phyloP scores from a whole-genome alignment of 2,797 vertebrate species.

The Phaenicophaeus curvirostris region DNA sequence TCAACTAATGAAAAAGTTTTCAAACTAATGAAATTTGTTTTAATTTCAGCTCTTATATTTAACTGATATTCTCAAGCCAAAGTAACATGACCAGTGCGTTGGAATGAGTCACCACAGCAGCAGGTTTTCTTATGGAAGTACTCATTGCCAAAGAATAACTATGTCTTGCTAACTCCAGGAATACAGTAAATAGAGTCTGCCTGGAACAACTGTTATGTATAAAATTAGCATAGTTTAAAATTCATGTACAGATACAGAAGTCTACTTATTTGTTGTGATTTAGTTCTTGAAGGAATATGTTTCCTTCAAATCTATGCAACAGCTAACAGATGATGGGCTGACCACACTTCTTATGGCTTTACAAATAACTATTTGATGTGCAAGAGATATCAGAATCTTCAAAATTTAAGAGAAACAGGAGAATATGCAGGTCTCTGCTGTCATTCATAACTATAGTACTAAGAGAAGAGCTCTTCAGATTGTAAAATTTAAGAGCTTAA shows the following conservation, averaged over 20 bases:
- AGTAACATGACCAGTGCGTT: neutral
- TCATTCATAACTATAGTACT: neutral
- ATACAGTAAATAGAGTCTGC: slow-evolving; percentile 71
- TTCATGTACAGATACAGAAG: slow-evolving; percentile 51
- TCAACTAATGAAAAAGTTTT: neutral
- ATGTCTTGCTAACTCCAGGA: slow-evolving; percentile 63
- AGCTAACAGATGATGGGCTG: neutral
- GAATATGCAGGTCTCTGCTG: neutral
- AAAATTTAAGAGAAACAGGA: neutral
- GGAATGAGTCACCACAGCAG: slow-evolving; percentile 15
- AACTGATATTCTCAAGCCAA: neutral
- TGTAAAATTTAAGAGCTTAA: neutral
- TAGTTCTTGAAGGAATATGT: neutral
- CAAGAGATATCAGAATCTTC: slow-evolving; percentile 41
- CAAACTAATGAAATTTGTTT: neutral
- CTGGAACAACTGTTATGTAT: slow-evolving; percentile 62
- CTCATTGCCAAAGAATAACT: slow-evolving; percentile 38
- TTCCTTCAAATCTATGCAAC: slow-evolving; percentile 39
- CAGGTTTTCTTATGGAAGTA: slow-evolving; percentile 51
- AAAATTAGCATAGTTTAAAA: slow-evolving; percentile 76
- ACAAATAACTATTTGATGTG: neutral
- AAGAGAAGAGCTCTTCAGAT: neutral
- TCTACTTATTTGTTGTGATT: slow-evolving; percentile 39
- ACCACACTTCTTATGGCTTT: neutral
- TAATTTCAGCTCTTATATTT: neutral